Evolutionary conservation across 2,113 vertebrate species (phyloP), one percentile per base, ranked within the genome.

Genomic region (Phrynosoma platyrhinos): DNA sequence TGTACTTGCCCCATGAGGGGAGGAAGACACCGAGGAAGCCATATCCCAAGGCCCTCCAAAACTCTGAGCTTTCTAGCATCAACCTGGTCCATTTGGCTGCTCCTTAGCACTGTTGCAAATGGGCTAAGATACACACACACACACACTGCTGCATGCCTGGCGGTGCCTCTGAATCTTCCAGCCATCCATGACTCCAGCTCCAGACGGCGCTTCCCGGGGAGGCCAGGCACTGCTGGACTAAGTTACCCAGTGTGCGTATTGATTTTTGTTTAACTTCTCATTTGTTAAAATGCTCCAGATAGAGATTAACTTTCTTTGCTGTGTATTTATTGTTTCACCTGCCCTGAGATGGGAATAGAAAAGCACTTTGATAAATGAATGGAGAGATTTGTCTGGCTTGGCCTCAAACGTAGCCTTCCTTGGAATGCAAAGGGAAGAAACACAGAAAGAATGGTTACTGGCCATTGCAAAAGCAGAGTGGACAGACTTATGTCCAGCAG

Each of bases 221-320:
- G 1, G 30, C 16, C 4, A 0, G 82, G 55, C 87, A 83, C 85
- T 27, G 76, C 85, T 27, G 76, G 72, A 78, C 0, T 0, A 83
- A 85, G 88, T 87, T 87, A 89, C 66, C 91, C 82, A 83, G 78
- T 7, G 75, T 7, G 69, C 0, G 0, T 88, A 93, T 79, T 0
- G 91, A 93, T 93, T 91, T 91, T 42, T 80, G 82, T 85, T 93
- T 87, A 91, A 86, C 64, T 89, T 64, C 92, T 85, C 93, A 83
- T 95, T 93, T 82, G 84, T 93, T 91, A 84, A 89, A 20, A 36
- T 0, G 27, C 90, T 14, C n/a, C 1, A 74, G 91, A 47, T 58
- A 71, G 93, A 92, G 94, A 93, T 88, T 42, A 90, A 90, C 91
- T 84, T 66, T 7, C 9, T 0, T 0, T n/a, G 86, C 69, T 88